Evolutionary conservation across 1,140 invertebrate species (phyloP), one percentile per base, ranked within the genome.

Genomic region (Drosophila truncata): DNA sequence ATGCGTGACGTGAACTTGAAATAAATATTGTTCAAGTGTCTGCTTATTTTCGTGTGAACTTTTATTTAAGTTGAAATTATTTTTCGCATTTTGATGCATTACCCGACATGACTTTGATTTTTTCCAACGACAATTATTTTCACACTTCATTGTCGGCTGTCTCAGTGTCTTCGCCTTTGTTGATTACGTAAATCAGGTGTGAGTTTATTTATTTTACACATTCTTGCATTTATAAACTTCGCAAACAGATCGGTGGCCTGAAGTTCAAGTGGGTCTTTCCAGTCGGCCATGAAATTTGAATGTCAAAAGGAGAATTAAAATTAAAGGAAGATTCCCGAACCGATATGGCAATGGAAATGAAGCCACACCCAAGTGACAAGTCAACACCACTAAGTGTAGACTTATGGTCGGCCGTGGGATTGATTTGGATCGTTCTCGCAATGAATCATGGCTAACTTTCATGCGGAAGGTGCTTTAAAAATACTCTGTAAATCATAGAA

Each of bases 131-230:
- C 77, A 88, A 71, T 88, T 88, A 88, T 83, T 87, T 87, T 88
- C 72, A 83, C 83, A 87, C 84, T 88, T 87, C 80, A 72, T 88
- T 58, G 54, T 54, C 64, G 59, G 47, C 37, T 57, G 23, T 25
- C 14, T 47, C 42, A 13, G 23, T 13, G 58, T 54, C 50, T 63
- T 54, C 29, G 23, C 29, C 44, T 72, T 46, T 65, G 62, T 71
- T 37, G 76, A 73, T 90, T 88, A 74, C 86, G 78, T 90, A 85
- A 82, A 84, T 82, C 78, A 78, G 78, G 66, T 82, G 85, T 88
- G 85, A 88, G 67, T 65, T 88, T 84, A 81, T 88, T 88, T 88
- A 72, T 54, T 64, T 90, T 90, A 77, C 65, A 80, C 78, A 81
- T 84, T 90, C 83, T 81, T 81, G 73, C 77, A 84, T 78, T 67